Conservation (phyloP, 2,113 vertebrate species). For the Kobus ellipsiprymnus region DNA sequence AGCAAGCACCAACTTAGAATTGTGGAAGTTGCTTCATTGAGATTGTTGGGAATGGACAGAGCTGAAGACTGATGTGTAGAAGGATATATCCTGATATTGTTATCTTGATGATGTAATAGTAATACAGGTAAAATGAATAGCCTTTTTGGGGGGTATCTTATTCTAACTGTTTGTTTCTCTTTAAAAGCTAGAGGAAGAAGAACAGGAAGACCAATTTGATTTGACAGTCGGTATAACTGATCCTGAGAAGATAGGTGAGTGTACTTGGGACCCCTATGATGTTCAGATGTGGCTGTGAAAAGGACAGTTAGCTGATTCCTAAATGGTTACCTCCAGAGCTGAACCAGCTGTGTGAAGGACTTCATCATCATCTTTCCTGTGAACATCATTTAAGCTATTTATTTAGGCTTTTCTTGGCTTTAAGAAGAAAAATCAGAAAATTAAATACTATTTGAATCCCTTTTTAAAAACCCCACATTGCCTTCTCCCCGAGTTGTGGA, state of each 20-base stretch:
- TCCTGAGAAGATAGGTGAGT: constrained; percentile 97
- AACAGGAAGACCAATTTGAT: constrained; percentile 93
- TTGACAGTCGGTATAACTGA: constrained; percentile 91
- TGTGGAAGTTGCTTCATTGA: not conserved
- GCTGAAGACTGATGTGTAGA: not conserved
- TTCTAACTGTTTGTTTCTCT: constrained; percentile 38
- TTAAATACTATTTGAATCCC: not conserved
- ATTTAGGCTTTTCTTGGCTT: not conserved
- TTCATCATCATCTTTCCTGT: not conserved
- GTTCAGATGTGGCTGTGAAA: not conserved
- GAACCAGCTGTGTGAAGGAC: not conserved
- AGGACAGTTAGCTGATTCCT: not conserved
- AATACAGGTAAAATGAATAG: not conserved
- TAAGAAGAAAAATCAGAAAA: constrained; percentile 20
- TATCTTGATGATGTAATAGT: not conserved
- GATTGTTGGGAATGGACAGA: not conserved
- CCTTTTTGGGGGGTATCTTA: not conserved
- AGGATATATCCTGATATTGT: not conserved
- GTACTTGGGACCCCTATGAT: not conserved
- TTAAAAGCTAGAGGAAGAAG: constrained; percentile 88
- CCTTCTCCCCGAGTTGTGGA: not conserved
- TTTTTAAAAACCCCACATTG: not conserved
- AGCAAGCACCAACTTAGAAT: not conserved
- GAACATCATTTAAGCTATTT: not conserved
- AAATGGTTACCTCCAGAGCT: not conserved